phyloP scores from a whole-genome alignment of 2,113 vertebrate species.

The Todiramphus chloris region DNA sequence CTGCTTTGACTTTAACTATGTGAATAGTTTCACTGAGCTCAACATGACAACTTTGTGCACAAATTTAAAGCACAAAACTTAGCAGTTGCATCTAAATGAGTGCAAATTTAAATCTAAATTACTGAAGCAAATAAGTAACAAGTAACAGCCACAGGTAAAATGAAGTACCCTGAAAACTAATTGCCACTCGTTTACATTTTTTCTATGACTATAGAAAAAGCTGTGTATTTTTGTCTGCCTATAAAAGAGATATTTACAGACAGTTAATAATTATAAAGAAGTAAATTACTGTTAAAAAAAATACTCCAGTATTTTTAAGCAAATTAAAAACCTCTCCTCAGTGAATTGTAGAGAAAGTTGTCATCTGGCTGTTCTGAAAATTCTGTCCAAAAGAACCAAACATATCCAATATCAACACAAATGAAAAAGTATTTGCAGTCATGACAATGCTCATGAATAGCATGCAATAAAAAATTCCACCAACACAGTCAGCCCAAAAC shows the following conservation, averaged over 20 bases:
- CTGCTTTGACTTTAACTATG: conserved; percentile 37
- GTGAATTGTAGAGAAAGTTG: not conserved
- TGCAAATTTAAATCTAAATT: not conserved
- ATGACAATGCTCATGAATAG: not conserved
- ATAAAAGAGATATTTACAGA: not conserved
- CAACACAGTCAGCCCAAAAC: not conserved
- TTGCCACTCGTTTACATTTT: not conserved
- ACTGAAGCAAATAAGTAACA: not conserved
- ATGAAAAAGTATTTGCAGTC: not conserved
- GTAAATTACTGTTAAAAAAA: not conserved
- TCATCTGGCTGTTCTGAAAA: not conserved
- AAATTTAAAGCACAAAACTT: not conserved
- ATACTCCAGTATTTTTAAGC: not conserved
- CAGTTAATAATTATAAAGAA: not conserved
- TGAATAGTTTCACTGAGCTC: not conserved
- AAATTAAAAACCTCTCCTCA: not conserved
- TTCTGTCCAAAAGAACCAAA: not conserved
- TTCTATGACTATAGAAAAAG: not conserved
- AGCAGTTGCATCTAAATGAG: not conserved
- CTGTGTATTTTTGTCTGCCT: not conserved
- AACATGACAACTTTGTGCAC: not conserved
- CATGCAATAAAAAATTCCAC: not conserved
- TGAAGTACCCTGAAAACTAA: not conserved
- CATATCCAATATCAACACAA: conserved; percentile 18
- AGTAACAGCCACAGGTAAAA: not conserved